Base-by-base conservation (phyloP, 2,888 invertebrate genomes). In the Cabera pusaria region DNA sequence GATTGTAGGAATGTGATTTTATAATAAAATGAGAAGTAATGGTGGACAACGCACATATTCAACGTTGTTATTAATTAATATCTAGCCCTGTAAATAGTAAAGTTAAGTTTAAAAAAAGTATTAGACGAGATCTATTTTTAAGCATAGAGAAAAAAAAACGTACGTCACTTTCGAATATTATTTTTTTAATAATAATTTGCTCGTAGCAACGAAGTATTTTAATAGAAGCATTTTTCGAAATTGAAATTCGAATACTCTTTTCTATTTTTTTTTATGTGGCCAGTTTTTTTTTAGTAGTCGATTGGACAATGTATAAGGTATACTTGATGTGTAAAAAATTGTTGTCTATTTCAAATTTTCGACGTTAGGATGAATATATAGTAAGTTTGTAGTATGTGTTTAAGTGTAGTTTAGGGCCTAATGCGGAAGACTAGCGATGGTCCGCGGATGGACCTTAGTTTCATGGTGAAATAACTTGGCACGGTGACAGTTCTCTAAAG, bases 171-270 rank as follows among this genome's bases (percentile, higher is more conserved):
- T 76, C 65, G 71, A 24, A 75, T 73, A 68, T 67, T 65, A 61
- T 76, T 76, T 72, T 79, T 79, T 77, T 79, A 75, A 61, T n/a
- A 70, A 68, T 75, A 41, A 75, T 81, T 85, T 80, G 79, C 76
- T 67, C 62, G 65, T 78, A 76, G 83, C 85, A 85, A 80, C 85
- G 87, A 86, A 84, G 79, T 84, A 81, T 83, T 81, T 71, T 63
- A 64, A 48, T 18, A 18, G 35, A 37, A 42, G 34, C 42, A 44
- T 44, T 50, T 51, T 51, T 19, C n/a, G 21, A 38, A 44, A 49
- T 56, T 50, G 44, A 38, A 39, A 49, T 46, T 48, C 9, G 24
- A 59, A 64, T 62, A 60, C 57, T 59, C 57, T 43, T 28, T 14
- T 18, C 11, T 23, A 14, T 3, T 24, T 24, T 16, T 25, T 62